These are phyloP conservation scores for Terrapene triunguis DNA, from an alignment of 2,113 vertebrate species.

Conservation along the genomic window DNA sequence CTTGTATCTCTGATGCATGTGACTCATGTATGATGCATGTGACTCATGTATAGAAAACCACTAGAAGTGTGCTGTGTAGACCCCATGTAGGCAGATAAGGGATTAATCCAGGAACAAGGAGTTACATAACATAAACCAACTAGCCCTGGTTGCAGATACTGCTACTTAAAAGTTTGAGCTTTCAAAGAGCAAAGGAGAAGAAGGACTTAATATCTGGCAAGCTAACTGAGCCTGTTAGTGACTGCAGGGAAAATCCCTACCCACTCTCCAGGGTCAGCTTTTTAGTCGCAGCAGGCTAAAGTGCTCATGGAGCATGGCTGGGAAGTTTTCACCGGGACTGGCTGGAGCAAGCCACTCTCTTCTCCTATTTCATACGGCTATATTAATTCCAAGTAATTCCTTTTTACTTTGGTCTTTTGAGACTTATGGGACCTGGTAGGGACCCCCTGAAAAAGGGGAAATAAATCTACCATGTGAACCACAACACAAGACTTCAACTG, in stretches of 20 bases:
- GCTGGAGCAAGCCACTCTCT: not conserved
- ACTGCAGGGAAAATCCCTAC: not conserved
- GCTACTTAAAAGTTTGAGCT: not conserved
- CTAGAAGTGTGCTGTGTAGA: rapidly evolving
- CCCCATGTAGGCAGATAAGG: not conserved
- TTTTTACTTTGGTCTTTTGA: not conserved
- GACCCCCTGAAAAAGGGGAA: not conserved
- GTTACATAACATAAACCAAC: rapidly evolving
- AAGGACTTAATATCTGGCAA: not conserved
- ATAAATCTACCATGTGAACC: not conserved
- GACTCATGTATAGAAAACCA: not conserved
- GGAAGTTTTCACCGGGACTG: not conserved
- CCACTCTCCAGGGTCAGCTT: not conserved
- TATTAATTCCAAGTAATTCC: not conserved
- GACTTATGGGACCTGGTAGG: not conserved
- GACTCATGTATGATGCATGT: not conserved
- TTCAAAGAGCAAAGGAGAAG: not conserved
- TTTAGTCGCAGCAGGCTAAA: not conserved
- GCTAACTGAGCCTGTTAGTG: not conserved
- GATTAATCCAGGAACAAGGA: not conserved
- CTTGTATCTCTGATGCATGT: rapidly evolving
- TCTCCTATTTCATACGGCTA: not conserved
- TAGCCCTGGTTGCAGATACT: rapidly evolving
- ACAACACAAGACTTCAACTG: not conserved
- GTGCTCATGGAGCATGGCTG: not conserved